phyloP scores from a whole-genome alignment of 2,888 invertebrate genomes.

The Eucriotettix oculatus region DNA sequence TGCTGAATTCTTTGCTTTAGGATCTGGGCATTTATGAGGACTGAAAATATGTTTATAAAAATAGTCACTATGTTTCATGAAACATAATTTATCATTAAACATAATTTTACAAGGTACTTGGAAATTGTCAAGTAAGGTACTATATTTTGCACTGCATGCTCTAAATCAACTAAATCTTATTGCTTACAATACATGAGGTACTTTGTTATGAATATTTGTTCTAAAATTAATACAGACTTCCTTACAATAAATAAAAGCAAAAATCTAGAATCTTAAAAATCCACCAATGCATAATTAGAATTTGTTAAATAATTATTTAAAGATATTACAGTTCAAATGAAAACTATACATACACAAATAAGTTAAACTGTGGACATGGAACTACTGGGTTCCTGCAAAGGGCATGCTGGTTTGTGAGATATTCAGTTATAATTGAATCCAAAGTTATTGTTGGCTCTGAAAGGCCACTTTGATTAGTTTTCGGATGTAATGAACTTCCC shows the following conservation, averaged over 20 bases:
- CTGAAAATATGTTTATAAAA: conserved; percentile 26
- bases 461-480: conserved; percentile 2
- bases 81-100: too few relatives aligned
- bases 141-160: too few relatives aligned
- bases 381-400: conserved; percentile 94
- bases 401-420: conserved; percentile 94
- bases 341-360: conserved; percentile 53
- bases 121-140: too few relatives aligned
- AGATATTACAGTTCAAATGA: neutral
- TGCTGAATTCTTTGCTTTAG: conserved; percentile 44
- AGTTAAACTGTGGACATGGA: conserved; percentile 90
- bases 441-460: conserved; percentile 42
- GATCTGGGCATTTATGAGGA: conserved; percentile 93
- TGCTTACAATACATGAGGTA: too few relatives aligned
- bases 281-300: neutral
- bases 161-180: too few relatives aligned
- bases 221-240: too few relatives aligned
- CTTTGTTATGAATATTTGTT: too few relatives aligned
- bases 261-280: too few relatives aligned
- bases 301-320: conserved; percentile 1
- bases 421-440: conserved; percentile 89
- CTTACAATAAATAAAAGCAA: too few relatives aligned
- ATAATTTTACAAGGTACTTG: too few relatives aligned
- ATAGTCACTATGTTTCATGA: too few relatives aligned
- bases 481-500: conserved; percentile 15